A percentile compares a stretch with the other conserved stretches of the same genome.
These are phyloP conservation scores for Melitaea athalia DNA, from an alignment of 2,888 invertebrate species.

Conservation along the genomic window DNA sequence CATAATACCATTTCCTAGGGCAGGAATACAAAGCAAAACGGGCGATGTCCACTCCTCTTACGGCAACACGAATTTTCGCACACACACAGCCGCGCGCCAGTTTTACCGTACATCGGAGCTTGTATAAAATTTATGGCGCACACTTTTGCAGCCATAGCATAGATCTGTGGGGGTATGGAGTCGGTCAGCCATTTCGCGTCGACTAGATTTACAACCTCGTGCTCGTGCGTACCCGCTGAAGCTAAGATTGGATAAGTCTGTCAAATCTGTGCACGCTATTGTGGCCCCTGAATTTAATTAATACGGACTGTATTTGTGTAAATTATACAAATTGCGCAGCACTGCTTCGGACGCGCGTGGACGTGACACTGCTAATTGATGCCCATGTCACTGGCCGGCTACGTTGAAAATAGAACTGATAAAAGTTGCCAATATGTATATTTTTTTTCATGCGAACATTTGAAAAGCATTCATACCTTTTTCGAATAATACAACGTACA, in stretches of 20 bases:
- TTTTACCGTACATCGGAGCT: slow-evolving; percentile 77
- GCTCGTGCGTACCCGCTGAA: slow-evolving; percentile 72
- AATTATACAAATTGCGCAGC: slow-evolving; percentile 38
- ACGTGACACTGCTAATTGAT: slow-evolving; percentile 40
- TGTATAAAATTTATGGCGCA: slow-evolving; percentile 81
- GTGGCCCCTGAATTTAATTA: slow-evolving; percentile 43
- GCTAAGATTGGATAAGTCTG: slow-evolving; percentile 64
- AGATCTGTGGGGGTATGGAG: slow-evolving; percentile 69
- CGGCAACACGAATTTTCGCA: slow-evolving; percentile 75
- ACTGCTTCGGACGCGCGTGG: slow-evolving; percentile 31
- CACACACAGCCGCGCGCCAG: slow-evolving; percentile 60
- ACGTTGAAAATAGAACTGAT: slow-evolving; percentile 23
- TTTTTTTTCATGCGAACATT: slow-evolving; percentile 11
- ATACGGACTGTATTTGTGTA: slow-evolving; percentile 43
- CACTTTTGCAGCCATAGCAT: slow-evolving; percentile 78
- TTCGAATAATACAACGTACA: background rate
- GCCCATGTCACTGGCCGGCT: slow-evolving; percentile 29
- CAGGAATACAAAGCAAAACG: slow-evolving; percentile 72
- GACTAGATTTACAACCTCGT: slow-evolving; percentile 80
- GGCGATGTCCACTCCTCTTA: slow-evolving; percentile 74
- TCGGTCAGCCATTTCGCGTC: slow-evolving; percentile 81
- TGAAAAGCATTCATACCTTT: background rate
- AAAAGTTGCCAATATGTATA: slow-evolving; percentile 15
- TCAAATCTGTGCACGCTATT: slow-evolving; percentile 44
- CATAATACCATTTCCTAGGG: slow-evolving; percentile 56